Base-by-base conservation (phyloP, 1,140 invertebrate genomes). In the Hycleus phaleratus region DNA sequence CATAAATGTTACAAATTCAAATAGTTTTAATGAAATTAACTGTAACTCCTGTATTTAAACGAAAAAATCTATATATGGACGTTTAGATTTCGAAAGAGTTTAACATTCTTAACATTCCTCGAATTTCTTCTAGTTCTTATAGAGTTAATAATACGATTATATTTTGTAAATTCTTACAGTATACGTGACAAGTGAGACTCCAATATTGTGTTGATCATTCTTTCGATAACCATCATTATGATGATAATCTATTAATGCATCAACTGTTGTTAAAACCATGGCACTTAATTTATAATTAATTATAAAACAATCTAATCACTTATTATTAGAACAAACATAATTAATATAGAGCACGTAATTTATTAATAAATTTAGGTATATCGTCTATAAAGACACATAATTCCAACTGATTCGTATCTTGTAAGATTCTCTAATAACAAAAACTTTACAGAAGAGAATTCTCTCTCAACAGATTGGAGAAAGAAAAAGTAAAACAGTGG, bases 181-280 rank as follows among this genome's bases (percentile, higher is more conserved):
- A 48, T 55, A 60, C n/a, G 52, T 60, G 7, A 56, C 40, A 26
- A 60, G 58, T 11, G 58, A 60, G 3, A 60, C 58, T 60, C 58
- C 58, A 38, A 55, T 45, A 49, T 49, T 24, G 24, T 38, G 26
- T 11, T 59, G 45, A 24, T 48, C 49, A 42, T 53, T 51, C 42
- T 55, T 60, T 38, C 25, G 38, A 26, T 46, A 25, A 46, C 49
- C 53, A n/a, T 46, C 58, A 9, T 51, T 50, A 18, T 26, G 9
- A 12, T 43, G 50, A 47, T 60, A 60, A 11, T 55, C 58, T 9
- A 46, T 50, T 12, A 60, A 60, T 32, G 51, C 44, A 55, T 47
- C 55, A n/a, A 60, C 58, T 26, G 51, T 55, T 8, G 58, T 53
- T 42, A 60, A 39, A 32, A 60, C 58, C 58, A 60, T 60, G 18